phyloP scores from a whole-genome alignment of 2,888 invertebrate genomes.

The Euzophera pinguis region DNA sequence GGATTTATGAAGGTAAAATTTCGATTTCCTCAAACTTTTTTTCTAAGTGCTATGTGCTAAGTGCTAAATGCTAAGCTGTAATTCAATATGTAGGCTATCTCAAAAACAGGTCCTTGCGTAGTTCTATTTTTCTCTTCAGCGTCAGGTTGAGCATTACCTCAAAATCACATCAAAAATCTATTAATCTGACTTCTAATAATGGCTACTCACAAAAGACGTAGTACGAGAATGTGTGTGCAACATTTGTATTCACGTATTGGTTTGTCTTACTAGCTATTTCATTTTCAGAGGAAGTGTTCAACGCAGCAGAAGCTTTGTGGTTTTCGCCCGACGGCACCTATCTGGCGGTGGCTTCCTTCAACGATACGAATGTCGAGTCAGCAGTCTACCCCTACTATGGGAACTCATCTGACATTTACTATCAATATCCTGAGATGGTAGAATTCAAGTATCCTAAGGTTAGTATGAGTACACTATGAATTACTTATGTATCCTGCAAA shows the following conservation, averaged over 20 bases:
- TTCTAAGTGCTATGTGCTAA: too few species aligned
- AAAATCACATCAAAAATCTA: too few species aligned
- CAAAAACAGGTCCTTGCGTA: too few species aligned
- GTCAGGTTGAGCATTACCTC: too few species aligned
- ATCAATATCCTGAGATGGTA: conserved; percentile 84
- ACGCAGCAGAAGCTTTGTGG: conserved; percentile 87
- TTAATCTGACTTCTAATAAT: too few species aligned
- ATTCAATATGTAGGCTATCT: too few species aligned
- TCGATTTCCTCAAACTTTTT: neutral
- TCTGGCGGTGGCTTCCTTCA: conserved; percentile 86
- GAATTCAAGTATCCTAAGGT: conserved; percentile 90
- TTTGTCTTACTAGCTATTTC: neutral
- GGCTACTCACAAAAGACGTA: too few species aligned
- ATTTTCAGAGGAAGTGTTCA: conserved; percentile 87
- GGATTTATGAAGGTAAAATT: conserved; percentile 93
- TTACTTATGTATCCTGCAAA: neutral
- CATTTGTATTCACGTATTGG: neutral
- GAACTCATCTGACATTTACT: conserved; percentile 69
- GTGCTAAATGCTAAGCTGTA: too few species aligned
- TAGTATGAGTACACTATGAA: conserved; percentile 25
- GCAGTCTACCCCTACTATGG: conserved; percentile 85
- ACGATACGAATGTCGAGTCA: conserved; percentile 83
- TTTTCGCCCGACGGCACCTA: conserved; percentile 85
- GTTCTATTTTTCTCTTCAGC: too few species aligned
- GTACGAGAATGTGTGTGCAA: too few species aligned